These are phyloP conservation scores for Ypsolopha scabrella DNA, from an alignment of 2,888 invertebrate genomes.

Conservation along the genomic window DNA sequence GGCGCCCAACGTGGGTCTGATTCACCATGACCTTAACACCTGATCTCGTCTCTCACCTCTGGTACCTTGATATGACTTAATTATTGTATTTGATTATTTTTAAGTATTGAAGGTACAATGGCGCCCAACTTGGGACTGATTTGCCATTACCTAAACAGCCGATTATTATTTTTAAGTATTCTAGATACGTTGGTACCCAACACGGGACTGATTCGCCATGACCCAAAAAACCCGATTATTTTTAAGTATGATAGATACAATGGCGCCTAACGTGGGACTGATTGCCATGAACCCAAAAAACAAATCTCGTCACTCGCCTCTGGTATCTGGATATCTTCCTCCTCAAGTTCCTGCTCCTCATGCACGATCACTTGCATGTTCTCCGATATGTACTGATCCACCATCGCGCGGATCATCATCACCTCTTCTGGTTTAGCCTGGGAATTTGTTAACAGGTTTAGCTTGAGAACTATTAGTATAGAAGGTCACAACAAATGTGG, in stretches of 20 bases:
- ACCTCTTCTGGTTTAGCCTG: slow-evolving; percentile 59
- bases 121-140: not conserved
- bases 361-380: slow-evolving; percentile 47
- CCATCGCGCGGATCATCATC: slow-evolving; percentile 36
- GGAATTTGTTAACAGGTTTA: not conserved
- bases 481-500: too few relatives aligned
- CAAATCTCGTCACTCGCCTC: slow-evolving; percentile 22
- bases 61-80: slow-evolving; percentile 44
- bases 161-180: too few relatives aligned
- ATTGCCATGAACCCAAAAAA: not conserved
- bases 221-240: too few relatives aligned
- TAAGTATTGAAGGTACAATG: too few relatives aligned
- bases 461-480: too few relatives aligned
- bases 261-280: not conserved
- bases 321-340: slow-evolving; percentile 47
- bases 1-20: not conserved
- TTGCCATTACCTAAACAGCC: too few relatives aligned
- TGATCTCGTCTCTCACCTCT: slow-evolving; percentile 22
- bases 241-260: too few relatives aligned
- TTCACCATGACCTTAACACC: not conserved
- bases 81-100: too few relatives aligned
- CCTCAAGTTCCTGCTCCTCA: slow-evolving; percentile 46
- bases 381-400: slow-evolving; percentile 41
- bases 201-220: not conserved
- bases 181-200: too few relatives aligned